These are phyloP conservation scores for Scomber colias DNA, from an alignment of 2,113 vertebrate species.

Conservation along the genomic window DNA sequence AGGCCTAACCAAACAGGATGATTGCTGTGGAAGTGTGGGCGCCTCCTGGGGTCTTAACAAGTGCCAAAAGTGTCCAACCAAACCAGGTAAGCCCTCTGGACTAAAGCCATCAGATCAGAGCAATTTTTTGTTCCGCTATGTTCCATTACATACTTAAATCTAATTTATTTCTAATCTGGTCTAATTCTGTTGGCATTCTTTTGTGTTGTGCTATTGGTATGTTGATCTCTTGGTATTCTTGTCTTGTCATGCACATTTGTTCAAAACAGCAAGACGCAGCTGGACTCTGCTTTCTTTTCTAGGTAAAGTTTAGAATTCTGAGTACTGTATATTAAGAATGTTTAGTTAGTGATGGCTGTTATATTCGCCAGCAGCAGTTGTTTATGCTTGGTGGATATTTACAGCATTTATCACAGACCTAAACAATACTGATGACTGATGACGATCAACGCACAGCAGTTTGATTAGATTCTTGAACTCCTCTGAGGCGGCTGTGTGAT, in stretches of 20 bases:
- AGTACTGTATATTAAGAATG: conserved; percentile 2
- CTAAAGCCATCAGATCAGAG: conserved; percentile 28
- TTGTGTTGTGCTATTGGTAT: conserved; percentile 40
- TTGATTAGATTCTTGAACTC: conserved; percentile 36
- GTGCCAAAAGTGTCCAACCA: conserved; percentile 91
- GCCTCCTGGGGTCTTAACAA: conserved; percentile 91
- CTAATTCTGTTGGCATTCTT: conserved; percentile 37
- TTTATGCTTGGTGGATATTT: conserved; percentile 36
- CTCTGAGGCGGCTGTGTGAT: conserved; percentile 12
- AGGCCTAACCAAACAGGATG: conserved; percentile 91
- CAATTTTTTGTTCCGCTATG: conserved; percentile 16
- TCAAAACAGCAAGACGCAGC: conserved; percentile 20
- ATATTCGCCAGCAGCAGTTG: conserved; percentile 30
- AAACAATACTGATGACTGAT: conserved; percentile 28
- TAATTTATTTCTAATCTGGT: conserved; percentile 41
- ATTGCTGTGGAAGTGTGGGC: conserved; percentile 95
- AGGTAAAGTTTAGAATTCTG: neutral
- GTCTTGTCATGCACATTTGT: conserved; percentile 13
- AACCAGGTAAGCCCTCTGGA: conserved; percentile 89
- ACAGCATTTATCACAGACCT: conserved; percentile 34
- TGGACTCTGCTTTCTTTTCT: conserved; percentile 6
- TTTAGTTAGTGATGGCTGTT: conserved; percentile 34
- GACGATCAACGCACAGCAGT: conserved; percentile 29
- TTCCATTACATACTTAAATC: conserved; percentile 49
- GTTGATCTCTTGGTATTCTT: conserved; percentile 46